These are phyloP conservation scores for Mixornis gularis DNA, from an alignment of 2,113 vertebrate genomes.

Conservation along the genomic window DNA sequence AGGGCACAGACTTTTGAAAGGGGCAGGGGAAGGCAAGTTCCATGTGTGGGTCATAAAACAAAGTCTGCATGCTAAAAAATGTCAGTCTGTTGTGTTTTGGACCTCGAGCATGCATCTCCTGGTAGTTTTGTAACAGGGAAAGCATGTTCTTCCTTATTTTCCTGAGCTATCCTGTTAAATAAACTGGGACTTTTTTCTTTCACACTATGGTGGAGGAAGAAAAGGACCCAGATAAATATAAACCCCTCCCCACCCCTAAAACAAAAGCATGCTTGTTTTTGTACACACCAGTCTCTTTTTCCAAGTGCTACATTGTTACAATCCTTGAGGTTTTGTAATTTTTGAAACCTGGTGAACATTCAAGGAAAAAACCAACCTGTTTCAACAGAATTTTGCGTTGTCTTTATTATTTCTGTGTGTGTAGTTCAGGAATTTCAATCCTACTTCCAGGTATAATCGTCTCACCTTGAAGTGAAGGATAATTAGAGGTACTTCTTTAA, in stretches of 20 bases:
- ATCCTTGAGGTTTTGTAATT: conserved; percentile 27
- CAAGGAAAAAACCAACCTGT: background rate
- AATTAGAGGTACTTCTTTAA: background rate
- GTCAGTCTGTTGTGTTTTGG: background rate
- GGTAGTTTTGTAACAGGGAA: background rate
- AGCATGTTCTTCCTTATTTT: conserved; percentile 12
- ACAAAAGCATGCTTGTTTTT: conserved; percentile 22
- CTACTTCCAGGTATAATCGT: background rate
- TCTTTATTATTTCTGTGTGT: background rate
- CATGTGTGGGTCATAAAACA: background rate
- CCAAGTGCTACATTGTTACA: background rate
- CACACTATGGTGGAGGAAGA: background rate
- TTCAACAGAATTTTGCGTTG: background rate
- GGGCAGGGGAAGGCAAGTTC: background rate
- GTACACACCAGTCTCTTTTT: background rate
- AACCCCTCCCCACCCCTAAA: background rate
- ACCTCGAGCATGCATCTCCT: background rate
- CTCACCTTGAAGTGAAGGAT: background rate
- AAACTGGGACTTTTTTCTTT: background rate
- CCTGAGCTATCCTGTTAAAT: background rate
- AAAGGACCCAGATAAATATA: background rate
- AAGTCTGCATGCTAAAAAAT: conserved; percentile 18
- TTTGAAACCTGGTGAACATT: background rate
- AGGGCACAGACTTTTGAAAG: background rate
- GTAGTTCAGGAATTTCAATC: background rate